phyloP scores from a whole-genome alignment of 2,797 vertebrate genomes.

The Anniella stebbinsi region DNA sequence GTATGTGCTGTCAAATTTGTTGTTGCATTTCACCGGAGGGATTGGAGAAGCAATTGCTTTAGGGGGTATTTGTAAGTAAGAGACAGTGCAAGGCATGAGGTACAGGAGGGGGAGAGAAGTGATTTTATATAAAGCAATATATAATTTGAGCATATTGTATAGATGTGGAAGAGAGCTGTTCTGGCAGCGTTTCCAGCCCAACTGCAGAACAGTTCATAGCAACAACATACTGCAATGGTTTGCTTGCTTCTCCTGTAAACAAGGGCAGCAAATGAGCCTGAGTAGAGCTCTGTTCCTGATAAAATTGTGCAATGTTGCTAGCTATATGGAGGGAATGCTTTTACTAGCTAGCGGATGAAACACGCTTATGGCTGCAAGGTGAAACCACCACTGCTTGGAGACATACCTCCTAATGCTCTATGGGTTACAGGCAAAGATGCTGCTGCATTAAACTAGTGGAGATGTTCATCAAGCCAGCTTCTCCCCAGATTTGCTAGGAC shows the following conservation, averaged over 20 bases:
- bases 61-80: not conserved
- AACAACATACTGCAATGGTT: slow-evolving; percentile 21
- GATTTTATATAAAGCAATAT: slow-evolving; percentile 11
- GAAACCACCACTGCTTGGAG: not conserved
- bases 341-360: not conserved
- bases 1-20: not conserved
- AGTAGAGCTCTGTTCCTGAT: not conserved
- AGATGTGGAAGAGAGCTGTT: not conserved
- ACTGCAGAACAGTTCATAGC: not conserved
- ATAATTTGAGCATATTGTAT: slow-evolving; percentile 7
- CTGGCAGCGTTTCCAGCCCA: not conserved
- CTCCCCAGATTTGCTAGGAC: slow-evolving; percentile 20
- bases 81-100: not conserved
- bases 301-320: not conserved
- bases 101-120: not conserved
- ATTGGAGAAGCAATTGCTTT: slow-evolving; percentile 16
- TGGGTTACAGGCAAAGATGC: slow-evolving; percentile 20
- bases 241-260: slow-evolving; percentile 36
- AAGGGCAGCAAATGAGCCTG: not conserved
- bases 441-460: slow-evolving; percentile 2
- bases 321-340: not conserved
- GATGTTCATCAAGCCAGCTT: slow-evolving; percentile 3
- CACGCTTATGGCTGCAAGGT: not conserved
- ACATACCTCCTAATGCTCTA: slow-evolving; percentile 23
- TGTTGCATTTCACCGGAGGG: slow-evolving; percentile 35